phyloP scores from a whole-genome alignment of 2,797 vertebrate species.

The Fundulus diaphanus region DNA sequence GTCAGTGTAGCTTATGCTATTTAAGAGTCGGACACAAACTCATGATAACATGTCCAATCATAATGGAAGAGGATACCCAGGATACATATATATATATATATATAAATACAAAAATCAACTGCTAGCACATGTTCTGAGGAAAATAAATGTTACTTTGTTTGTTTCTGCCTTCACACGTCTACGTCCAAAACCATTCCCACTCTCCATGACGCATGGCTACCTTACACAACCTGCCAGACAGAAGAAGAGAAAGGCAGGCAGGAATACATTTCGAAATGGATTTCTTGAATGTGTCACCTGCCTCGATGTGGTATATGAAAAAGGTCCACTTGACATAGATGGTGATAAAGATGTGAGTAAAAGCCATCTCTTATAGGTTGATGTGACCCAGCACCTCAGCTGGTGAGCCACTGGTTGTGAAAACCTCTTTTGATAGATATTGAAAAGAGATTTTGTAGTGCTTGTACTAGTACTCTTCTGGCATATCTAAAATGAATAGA shows the following conservation, averaged over 20 bases:
- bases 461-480: not conserved
- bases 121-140: conserved; percentile 15
- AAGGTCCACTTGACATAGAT: conserved; percentile 66
- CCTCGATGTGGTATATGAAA: conserved; percentile 30
- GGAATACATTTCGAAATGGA: conserved; percentile 36
- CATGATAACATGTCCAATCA: conserved; percentile 31
- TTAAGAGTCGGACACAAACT: conserved; percentile 29
- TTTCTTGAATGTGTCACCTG: conserved; percentile 39
- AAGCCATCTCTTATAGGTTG: conserved; percentile 18
- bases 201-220: conserved; percentile 31
- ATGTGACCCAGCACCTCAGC: conserved; percentile 38
- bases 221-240: conserved; percentile 21
- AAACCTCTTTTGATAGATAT: not conserved
- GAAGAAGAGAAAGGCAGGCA: not conserved
- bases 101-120: too few species aligned
- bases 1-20: conserved; percentile 60
- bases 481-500: not conserved
- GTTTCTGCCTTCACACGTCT: conserved; percentile 1
- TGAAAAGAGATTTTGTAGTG: not conserved
- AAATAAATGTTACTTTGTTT: conserved; percentile 43
- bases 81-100: too few species aligned
- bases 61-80: conserved; percentile 12
- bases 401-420: conserved; percentile 13
- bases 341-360: conserved; percentile 47
- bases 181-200: not conserved